Evolutionary conservation across 2,888 invertebrate genomes (phyloP), one percentile per base, ranked within the genome.

Genomic region (Lasioglossum zephyrum): DNA sequence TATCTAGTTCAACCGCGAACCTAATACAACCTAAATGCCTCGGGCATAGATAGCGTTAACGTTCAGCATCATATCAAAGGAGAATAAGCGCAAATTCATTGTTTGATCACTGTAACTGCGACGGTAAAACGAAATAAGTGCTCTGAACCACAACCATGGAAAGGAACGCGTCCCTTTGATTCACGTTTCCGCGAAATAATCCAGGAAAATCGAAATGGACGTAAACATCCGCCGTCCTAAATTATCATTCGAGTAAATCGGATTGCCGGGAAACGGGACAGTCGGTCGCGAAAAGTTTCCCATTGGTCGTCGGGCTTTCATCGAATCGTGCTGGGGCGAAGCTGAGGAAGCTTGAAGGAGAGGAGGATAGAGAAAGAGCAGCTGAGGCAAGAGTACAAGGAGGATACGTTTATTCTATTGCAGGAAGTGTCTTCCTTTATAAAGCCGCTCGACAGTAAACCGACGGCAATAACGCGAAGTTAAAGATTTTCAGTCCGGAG

Each of bases 401-500:
- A n/a, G n/a, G 57, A 66, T 26, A 22, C 47, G 39, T 79, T 66
- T 79, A 66, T 66, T 66, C 49, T 22, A 49, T 49, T 36, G 4
- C 39, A 31, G 74, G 49, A 66, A 74, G 69, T 70, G 75, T 47
- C 53, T 79, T 44, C 31, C 49, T 18, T 78, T 39, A 41, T 49
- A 76, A 79, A 77, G 6, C 49, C 4, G n/a, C n/a, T n/a, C 18
- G 75, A 47, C 44, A 73, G 53, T 66, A 66, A 73, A 78, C 31
- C 70, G 60, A 36, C n/a, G 22, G 72, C 75, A 84, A 66, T 81
- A 84, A 88, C 81, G 76, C 57, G 41, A 31, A 70, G 74, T 82
- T 78, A 76, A 69, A 83, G 82, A 88, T 85, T 90, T 84, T 79
- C 77, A 70, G 77, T 66, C 70, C 36, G 57, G 18, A 57, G 44